Base-by-base conservation (phyloP, 1,140 invertebrate species). In the Platorchestia sp. region DNA sequence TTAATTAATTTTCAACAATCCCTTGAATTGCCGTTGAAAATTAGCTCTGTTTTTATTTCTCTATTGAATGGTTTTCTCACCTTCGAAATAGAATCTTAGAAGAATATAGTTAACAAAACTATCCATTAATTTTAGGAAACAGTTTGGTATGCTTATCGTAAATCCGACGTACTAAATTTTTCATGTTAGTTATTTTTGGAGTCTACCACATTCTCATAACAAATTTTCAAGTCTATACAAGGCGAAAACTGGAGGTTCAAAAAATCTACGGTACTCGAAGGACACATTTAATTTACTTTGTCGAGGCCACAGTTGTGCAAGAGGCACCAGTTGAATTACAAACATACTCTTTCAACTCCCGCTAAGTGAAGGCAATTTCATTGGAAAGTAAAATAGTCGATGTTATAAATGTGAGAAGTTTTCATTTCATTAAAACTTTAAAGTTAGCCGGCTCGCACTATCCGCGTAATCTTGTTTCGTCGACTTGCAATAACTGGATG, bases 191-290 rank as follows among this genome's bases (percentile, higher is more conserved):
- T 19, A 3, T 75, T 75, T 14, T 75, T 27, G 27, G 1, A 10
- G 27, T 51, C 19, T 51, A 51, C 14, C 36, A 36, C 14, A 36
- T 75, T 75, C 36, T 75, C 59, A 89, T 89, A 10, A 16, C 41
- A 89, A 19, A 41, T 89, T 44, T 16, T 42, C 5, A 89, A 89
- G 87, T 89, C 87, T 36, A 86, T 42, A 42, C 41, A 6, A 5
- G 87, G 0, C 3, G 27, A 44, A 41, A 42, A 16, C 41, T 19
- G 36, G 42, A 93, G 22, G 0, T 7, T 19, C 7, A 93, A 45
- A 93, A 93, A 93, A 93, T 93, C 91, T 45, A 93, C 91, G 91
- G 91, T 93, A 45, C 40, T 93, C 43, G 22, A n/a, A 93, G 14
- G 43, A 40, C 91, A 41, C 91, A 93, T 93, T 93, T 44, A 93